phyloP scores from a whole-genome alignment of 2,113 vertebrate genomes.

The Coturnix japonica region DNA sequence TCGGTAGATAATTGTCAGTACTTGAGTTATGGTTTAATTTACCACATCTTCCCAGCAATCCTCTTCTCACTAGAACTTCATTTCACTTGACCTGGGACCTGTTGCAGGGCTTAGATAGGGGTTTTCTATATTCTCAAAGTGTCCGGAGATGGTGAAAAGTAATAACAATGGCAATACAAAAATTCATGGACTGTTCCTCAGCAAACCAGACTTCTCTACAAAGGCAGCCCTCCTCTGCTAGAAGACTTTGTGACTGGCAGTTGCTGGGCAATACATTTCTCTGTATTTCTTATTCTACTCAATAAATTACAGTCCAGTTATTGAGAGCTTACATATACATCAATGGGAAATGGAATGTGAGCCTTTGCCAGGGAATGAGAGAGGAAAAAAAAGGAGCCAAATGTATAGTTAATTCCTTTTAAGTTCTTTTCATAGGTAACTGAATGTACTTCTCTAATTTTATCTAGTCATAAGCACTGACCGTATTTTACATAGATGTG shows the following conservation, averaged over 20 bases:
- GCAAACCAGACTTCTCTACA: background rate
- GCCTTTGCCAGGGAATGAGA: conserved; percentile 4
- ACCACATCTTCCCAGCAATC: background rate
- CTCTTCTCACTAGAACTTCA: background rate
- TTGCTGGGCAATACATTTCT: background rate
- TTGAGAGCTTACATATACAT: background rate
- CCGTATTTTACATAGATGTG: conserved; percentile 4
- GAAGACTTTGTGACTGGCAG: background rate
- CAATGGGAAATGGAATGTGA: background rate
- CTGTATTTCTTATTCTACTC: background rate
- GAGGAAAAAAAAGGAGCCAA: background rate
- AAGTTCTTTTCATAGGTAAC: background rate
- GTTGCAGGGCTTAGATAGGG: background rate
- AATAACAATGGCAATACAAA: background rate
- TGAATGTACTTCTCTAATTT: conserved; percentile 39
- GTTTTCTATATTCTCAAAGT: background rate
- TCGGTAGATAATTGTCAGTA: background rate
- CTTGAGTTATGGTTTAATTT: background rate
- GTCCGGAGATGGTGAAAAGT: background rate
- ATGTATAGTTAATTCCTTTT: background rate
- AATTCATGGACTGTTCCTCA: background rate
- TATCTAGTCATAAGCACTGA: conserved; percentile 19
- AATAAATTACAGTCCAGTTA: conserved; percentile 38
- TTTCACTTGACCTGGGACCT: background rate
- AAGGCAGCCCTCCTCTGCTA: background rate